Percentiles rank a stretch among this genome's conserved stretches.
Evolutionary conservation across 2,113 vertebrate genomes (phyloP).

Genomic region (Mesocricetus auratus): DNA sequence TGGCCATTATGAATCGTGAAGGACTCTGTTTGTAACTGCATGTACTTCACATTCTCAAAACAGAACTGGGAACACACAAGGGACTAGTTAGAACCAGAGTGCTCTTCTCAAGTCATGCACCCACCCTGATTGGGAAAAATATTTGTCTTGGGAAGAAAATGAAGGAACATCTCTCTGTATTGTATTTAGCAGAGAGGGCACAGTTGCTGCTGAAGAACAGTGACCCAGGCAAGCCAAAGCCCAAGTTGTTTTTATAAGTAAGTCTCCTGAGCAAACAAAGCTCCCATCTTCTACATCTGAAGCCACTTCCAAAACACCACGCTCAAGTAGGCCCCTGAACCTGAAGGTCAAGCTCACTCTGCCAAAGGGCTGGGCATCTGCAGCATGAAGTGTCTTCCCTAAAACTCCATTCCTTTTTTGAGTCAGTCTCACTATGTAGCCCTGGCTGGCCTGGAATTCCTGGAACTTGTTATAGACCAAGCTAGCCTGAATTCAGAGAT

Average conservation of each 20-base stretch:
- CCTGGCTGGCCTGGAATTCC: neutral
- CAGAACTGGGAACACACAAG: constrained; percentile 88
- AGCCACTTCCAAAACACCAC: constrained; percentile 41
- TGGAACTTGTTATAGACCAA: neutral
- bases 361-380: neutral
- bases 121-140: neutral
- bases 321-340: constrained; percentile 32
- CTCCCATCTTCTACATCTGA: neutral
- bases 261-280: constrained; percentile 12
- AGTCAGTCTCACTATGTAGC: neutral
- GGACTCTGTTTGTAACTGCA: constrained; percentile 92
- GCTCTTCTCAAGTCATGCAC: neutral
- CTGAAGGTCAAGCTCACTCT: constrained; percentile 16
- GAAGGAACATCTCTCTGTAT: constrained; percentile 9
- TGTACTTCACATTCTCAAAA: constrained; percentile 96
- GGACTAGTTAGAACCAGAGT: constrained; percentile 39
- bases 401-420: neutral
- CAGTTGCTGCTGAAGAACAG: neutral
- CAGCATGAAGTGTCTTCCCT: neutral
- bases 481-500: neutral
- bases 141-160: constrained; percentile 41
- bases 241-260: constrained; percentile 29
- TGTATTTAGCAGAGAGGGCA: neutral
- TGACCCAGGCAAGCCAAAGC: neutral
- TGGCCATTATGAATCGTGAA: constrained; percentile 93